Base-by-base conservation (phyloP, 35 echinoderm and acorn worm species). In the Hemicentrotus pulcherrimus region DNA sequence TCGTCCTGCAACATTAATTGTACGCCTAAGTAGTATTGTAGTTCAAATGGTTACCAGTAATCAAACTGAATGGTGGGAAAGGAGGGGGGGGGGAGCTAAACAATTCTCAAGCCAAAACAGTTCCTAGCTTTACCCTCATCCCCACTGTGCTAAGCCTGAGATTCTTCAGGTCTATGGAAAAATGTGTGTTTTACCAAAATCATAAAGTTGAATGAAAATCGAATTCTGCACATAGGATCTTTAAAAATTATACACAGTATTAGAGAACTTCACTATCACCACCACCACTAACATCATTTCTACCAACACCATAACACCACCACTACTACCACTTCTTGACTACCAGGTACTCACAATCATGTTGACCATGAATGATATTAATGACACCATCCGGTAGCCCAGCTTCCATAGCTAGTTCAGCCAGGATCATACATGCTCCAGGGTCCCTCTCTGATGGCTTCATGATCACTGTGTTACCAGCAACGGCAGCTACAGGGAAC, bases 401-500 rank as follows among this genome's bases (percentile, higher is more conserved):
- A 91, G 98, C 98, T 86, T 98, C 32, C 85, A 97, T 95, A 9
- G 96, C 96, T 41, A 99, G 87, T 52, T 99, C 97, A 24, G 96
- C 98, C 58, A 99, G 95, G 94, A 97, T 97, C 98, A 99, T 99
- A 88, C 90, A 96, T 13, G 97, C 97, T 88, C 98, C 98, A 48
- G 98, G 98, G 61, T 99, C 98, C 28, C 98, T 86, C 93, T 99
- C 98, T 88, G 98, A 99, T 60, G 98, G 98, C 50, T 99, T 99
- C 91, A 99, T 97, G 4, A 99, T 91, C 70, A 92, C 96, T 3
- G 98, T 99, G 88, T 99, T 99, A 94, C 98, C 98, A 95, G 96
- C 97, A 10, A 99, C 98, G 46, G 98, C 96, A 41, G 98, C 98
- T 35, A 99, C 95, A 32, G 98, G 98, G 60, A 99, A 99, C 98